These are phyloP conservation scores for Hirudo medicinalis DNA, from an alignment of 1,140 invertebrate species.

Conservation along the genomic window DNA sequence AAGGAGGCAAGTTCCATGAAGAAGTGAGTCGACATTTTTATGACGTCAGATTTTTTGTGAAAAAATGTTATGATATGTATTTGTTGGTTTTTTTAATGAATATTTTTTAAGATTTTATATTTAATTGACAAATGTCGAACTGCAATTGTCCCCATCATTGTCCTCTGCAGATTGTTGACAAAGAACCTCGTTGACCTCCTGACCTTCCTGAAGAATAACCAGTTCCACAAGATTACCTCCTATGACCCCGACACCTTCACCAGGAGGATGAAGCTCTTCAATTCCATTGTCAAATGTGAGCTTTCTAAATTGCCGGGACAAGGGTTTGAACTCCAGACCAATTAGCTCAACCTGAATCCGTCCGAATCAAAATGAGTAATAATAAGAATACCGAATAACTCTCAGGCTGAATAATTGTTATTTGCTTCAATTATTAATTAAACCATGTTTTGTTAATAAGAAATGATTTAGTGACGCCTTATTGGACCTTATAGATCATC, in stretches of 20 bases:
- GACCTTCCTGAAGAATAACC: slow-evolving; percentile 9
- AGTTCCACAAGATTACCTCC: neutral
- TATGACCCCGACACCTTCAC: neutral
- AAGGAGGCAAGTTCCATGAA: slow-evolving; percentile 26
- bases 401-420: no score
- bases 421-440: no score
- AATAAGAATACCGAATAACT: no score
- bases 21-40: slow-evolving; percentile 25
- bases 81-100: no score
- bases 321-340: neutral
- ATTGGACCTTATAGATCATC: no score
- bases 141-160: neutral
- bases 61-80: no score
- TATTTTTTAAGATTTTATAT: no score
- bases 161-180: neutral
- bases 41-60: no score
- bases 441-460: no score
- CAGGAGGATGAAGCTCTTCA: slow-evolving; percentile 2
- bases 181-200: neutral
- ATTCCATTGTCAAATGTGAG: slow-evolving; percentile 3
- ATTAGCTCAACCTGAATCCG: neutral
- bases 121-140: no score
- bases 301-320: neutral
- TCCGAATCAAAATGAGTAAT: no score
- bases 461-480: no score